A percentile compares a stretch with the other conserved stretches of the same genome.
phyloP scores from a whole-genome alignment of 2,113 vertebrate genomes.

The Motacilla alba region DNA sequence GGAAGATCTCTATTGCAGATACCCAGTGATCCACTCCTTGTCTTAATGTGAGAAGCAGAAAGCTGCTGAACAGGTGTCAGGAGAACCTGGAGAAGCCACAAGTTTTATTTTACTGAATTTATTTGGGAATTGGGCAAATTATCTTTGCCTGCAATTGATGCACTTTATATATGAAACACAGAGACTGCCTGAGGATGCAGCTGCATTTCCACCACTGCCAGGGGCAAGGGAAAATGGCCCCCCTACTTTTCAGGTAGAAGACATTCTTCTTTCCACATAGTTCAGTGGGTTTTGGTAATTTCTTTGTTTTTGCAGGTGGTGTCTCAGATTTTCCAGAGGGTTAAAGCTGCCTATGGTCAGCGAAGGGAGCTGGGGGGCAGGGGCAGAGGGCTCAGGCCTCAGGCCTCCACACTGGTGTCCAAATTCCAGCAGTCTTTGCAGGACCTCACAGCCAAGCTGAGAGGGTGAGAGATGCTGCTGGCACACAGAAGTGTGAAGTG shows the following conservation, averaged over 20 bases:
- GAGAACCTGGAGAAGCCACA: background rate
- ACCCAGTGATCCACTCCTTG: background rate
- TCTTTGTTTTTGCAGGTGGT: conserved; percentile 75
- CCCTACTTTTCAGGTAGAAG: background rate
- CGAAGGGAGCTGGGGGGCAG: conserved; percentile 62
- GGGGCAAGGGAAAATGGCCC: background rate
- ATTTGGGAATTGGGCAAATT: background rate
- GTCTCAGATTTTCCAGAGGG: conserved; percentile 80
- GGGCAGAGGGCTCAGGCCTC: conserved; percentile 66
- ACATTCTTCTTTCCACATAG: background rate
- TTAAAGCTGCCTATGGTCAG: conserved; percentile 69
- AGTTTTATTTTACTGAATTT: background rate
- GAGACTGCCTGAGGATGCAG: background rate
- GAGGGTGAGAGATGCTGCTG: conserved; percentile 72
- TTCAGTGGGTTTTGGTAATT: background rate
- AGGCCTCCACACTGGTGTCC: conserved; percentile 74
- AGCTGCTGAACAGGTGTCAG: background rate
- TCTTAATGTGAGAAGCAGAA: background rate
- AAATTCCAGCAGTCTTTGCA: conserved; percentile 83
- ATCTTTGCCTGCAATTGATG: accelerated
- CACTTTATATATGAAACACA: background rate
- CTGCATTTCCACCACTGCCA: background rate
- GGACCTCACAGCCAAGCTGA: conserved; percentile 80
- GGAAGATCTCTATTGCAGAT: background rate
- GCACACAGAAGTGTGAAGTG: background rate